Evolutionary conservation across 1,140 invertebrate species (phyloP), one percentile per base, ranked within the genome.

Genomic region (Drosophila ohnishii): DNA sequence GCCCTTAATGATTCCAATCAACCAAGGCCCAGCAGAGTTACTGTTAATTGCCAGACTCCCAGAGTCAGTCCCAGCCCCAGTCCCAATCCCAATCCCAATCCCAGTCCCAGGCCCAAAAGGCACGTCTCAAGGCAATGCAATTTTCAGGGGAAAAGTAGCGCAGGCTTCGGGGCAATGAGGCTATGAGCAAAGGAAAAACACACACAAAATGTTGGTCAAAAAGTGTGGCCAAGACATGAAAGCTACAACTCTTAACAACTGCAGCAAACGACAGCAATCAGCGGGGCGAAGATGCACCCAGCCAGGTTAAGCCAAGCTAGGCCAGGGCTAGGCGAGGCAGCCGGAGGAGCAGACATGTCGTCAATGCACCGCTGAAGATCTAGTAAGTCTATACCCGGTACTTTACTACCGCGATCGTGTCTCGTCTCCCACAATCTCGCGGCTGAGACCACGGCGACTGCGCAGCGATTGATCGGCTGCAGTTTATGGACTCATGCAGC

Each of bases 401-500:
- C 79, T 87, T 87, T 87, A 87, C 84, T 88, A 84, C 84, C 73
- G 85, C 80, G 84, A 88, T 88, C 84, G 84, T 88, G 84, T 88
- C 84, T 88, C 64, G 66, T 72, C 84, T 75, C 71, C 71, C 63
- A 84, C 80, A 80, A 69, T 83, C 80, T 65, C 19, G 55, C 19
- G n/a, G 19, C 28, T 9, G 35, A 7, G 47, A 42, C 14, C 42
- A 40, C 39, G 67, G 60, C 37, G 59, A 65, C 58, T 59, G 58
- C 64, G 62, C 73, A 77, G 78, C 89, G 88, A 90, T 89, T 90
- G 88, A 90, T 90, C 88, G 88, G 80, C 88, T 90, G 84, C 81
- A 90, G 80, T 90, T 90, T 90, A 90, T 90, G 88, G 88, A 90
- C 88, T 90, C 88, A 90, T 88, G 84, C 78, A 82, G 81, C 89